phyloP scores from a whole-genome alignment of 2,888 invertebrate genomes.

The Hipparchia semele region DNA sequence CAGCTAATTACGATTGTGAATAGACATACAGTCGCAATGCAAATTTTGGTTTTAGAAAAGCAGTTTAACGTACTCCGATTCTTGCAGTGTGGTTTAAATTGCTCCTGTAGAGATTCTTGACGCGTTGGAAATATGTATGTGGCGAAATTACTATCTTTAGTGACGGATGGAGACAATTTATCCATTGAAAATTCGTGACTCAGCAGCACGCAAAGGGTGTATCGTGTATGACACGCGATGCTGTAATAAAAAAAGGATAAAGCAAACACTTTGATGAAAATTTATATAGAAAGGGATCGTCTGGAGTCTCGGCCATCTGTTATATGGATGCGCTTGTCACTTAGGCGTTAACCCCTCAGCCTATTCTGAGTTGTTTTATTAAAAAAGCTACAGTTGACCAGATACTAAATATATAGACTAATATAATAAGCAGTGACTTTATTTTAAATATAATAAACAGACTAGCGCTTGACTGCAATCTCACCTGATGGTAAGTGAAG shows the following conservation, averaged over 20 bases:
- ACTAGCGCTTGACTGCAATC: too few relatives aligned
- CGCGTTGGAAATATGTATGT: slow-evolving; percentile 7
- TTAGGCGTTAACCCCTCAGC: neutral
- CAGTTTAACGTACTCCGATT: slow-evolving; percentile 4
- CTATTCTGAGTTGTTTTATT: neutral
- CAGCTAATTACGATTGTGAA: too few relatives aligned
- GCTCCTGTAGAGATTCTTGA: neutral
- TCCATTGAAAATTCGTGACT: slow-evolving; percentile 50
- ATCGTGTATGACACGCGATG: slow-evolving; percentile 46
- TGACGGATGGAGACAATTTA: slow-evolving; percentile 51
- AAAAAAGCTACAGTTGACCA: too few relatives aligned
- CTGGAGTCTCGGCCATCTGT: neutral
- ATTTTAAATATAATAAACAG: too few relatives aligned
- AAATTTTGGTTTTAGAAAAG: neutral
- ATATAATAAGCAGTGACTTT: too few relatives aligned
- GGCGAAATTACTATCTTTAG: slow-evolving; percentile 33
- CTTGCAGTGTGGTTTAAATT: neutral
- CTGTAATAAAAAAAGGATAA: slow-evolving; percentile 36
- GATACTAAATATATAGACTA: too few relatives aligned
- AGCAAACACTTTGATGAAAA: slow-evolving; percentile 36
- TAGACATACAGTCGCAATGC: too few relatives aligned
- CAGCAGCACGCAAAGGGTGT: slow-evolving; percentile 51
- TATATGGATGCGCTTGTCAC: neutral
- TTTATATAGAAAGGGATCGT: slow-evolving; percentile 25
- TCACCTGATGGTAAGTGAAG: too few relatives aligned